A percentile compares a stretch with the other conserved stretches of the same genome.
phyloP scores from a whole-genome alignment of 2,797 vertebrate species.

The Uromys caudimaculatus region DNA sequence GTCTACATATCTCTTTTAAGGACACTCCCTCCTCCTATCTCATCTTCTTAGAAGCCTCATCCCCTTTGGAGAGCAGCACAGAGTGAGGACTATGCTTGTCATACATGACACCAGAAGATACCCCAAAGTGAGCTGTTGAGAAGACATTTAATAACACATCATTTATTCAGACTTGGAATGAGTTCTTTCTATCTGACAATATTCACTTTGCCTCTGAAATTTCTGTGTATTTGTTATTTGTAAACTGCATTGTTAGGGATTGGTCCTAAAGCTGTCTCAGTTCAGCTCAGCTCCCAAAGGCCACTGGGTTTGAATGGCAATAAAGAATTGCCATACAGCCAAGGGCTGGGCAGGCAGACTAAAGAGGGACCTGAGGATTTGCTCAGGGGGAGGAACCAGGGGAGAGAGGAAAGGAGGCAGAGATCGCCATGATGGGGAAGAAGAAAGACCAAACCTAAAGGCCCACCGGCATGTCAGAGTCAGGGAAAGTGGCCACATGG shows the following conservation, averaged over 20 bases:
- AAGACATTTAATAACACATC: neutral
- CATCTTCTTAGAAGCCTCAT: neutral
- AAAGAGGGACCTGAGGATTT: neutral
- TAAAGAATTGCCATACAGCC: neutral
- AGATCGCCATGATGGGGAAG: neutral
- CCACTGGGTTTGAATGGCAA: neutral
- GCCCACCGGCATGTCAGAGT: neutral
- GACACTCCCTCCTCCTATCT: accelerated
- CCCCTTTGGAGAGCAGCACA: neutral
- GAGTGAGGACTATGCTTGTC: too few relatives aligned
- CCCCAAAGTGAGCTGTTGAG: neutral
- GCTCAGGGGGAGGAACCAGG: neutral
- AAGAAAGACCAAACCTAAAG: neutral
- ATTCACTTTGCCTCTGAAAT: neutral
- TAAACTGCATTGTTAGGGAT: neutral
- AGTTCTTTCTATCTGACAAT: neutral
- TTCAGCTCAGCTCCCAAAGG: neutral
- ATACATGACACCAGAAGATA: accelerated
- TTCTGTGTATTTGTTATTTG: neutral
- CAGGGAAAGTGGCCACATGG: neutral
- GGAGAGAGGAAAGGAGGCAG: neutral
- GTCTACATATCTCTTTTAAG: neutral
- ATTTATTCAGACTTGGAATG: neutral
- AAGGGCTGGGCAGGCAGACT: neutral
- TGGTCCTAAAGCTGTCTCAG: neutral